phyloP scores from a whole-genome alignment of 2,888 invertebrate species.

The Coenonympha arcania region DNA sequence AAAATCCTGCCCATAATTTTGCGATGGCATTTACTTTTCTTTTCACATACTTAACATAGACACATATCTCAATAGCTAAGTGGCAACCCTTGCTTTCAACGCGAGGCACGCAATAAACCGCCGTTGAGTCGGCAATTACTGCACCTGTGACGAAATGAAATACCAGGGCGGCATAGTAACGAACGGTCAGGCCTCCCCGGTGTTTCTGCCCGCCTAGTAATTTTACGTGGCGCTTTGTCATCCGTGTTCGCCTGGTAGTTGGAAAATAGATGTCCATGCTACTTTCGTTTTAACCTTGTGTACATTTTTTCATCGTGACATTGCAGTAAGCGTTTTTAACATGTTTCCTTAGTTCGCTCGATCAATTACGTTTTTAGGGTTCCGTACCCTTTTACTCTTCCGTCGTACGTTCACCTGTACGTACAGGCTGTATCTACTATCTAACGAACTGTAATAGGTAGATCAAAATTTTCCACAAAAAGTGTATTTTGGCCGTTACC shows the following conservation, averaged over 20 bases:
- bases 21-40: background rate
- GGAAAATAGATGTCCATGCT: constrained; percentile 12
- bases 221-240: constrained; percentile 19
- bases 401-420: no score
- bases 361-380: no score
- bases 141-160: constrained; percentile 55
- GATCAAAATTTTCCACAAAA: no score
- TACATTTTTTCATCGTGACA: constrained; percentile 2
- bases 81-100: constrained; percentile 22
- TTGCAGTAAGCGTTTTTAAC: no score
- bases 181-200: constrained; percentile 23
- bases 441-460: no score
- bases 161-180: constrained; percentile 38
- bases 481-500: no score
- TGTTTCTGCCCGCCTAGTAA: constrained; percentile 33
- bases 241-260: constrained; percentile 7
- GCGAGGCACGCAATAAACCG: constrained; percentile 43
- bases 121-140: constrained; percentile 44
- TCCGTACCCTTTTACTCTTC: no score
- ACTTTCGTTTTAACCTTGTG: background rate
- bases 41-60: background rate
- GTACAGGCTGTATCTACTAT: no score
- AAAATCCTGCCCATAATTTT: background rate
- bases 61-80: constrained; percentile 9
- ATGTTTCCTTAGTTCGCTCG: no score